A percentile compares a stretch with the other conserved stretches of the same genome.
Evolutionary conservation across 2,888 invertebrate species (phyloP).

Genomic region (Caenorhabditis afra): DNA sequence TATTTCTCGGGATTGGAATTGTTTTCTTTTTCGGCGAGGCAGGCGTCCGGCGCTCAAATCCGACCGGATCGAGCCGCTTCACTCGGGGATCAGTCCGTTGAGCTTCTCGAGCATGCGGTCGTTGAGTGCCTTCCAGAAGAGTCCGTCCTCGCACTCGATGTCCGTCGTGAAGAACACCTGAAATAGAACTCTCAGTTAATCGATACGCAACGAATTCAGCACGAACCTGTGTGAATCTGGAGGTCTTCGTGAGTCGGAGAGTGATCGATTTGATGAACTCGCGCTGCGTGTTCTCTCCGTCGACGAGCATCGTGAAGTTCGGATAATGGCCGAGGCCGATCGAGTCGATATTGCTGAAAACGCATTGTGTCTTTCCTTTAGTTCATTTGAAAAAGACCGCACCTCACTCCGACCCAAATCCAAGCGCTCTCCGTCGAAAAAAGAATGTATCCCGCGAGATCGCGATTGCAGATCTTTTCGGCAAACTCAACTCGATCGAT

Average conservation of each 20-base stretch:
- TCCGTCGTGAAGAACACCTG: constrained; percentile 67
- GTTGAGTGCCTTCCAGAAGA: constrained; percentile 61
- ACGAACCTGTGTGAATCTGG: constrained; percentile 49
- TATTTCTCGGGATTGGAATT: constrained; percentile 8
- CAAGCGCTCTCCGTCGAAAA: constrained; percentile 56
- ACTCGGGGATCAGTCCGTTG: constrained; percentile 17
- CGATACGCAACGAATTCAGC: not conserved
- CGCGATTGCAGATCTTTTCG: constrained; percentile 50
- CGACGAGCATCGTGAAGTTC: constrained; percentile 61
- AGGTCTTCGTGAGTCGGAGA: constrained; percentile 47
- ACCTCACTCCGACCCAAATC: constrained; percentile 67
- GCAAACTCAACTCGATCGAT: constrained; percentile 43
- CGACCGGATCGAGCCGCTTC: not conserved
- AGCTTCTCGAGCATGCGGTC: constrained; percentile 50
- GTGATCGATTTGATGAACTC: constrained; percentile 54
- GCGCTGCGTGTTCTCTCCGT: constrained; percentile 54
- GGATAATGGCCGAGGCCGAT: constrained; percentile 63
- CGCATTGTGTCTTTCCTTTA: not conserved
- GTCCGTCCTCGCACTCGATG: constrained; percentile 61
- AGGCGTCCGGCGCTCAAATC: not conserved
- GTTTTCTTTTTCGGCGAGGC: not conserved
- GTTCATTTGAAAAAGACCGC: not conserved
- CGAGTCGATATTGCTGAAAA: constrained; percentile 53
- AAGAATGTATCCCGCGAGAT: constrained; percentile 54
- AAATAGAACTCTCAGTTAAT: no score